Evolutionary conservation across 2,113 vertebrate genomes (phyloP).

Genomic region (Choloepus hoffmanni): DNA sequence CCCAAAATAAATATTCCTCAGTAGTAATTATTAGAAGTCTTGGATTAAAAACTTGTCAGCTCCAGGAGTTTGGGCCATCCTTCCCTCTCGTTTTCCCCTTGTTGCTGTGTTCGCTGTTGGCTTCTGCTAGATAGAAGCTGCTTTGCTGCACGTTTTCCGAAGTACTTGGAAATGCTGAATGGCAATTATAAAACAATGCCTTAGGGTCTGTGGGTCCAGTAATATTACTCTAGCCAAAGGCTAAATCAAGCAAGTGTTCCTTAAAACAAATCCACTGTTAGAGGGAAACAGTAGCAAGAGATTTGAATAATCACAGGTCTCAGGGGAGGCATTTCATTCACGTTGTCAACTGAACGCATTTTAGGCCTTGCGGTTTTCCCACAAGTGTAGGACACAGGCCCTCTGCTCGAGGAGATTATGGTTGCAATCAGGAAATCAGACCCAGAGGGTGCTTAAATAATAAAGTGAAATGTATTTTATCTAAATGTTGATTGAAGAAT

Average conservation of each 20-base stretch:
- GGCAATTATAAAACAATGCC: constrained; percentile 59
- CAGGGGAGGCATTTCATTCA: background rate
- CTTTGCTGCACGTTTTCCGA: constrained; percentile 1
- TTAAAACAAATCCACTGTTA: constrained; percentile 40
- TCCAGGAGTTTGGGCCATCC: background rate
- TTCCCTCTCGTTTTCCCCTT: background rate
- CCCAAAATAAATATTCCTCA: constrained; percentile 63
- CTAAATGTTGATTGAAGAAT: background rate
- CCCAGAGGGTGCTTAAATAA: background rate
- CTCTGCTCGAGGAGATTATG: background rate
- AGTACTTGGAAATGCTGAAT: constrained; percentile 57
- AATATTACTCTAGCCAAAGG: constrained; percentile 38
- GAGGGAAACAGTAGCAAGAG: background rate
- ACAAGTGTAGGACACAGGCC: background rate
- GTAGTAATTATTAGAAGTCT: constrained; percentile 63
- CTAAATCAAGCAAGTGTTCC: constrained; percentile 17
- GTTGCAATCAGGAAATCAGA: background rate
- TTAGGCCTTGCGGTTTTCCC: background rate
- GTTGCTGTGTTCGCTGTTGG: background rate
- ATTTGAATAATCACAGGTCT: background rate
- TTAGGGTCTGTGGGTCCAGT: constrained; percentile 35
- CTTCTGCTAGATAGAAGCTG: constrained; percentile 4
- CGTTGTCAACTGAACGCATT: background rate
- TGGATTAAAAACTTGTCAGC: constrained; percentile 49
- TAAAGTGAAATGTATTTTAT: background rate